Base-by-base conservation (phyloP, 1,140 invertebrate genomes). In the Planococcus citri region DNA sequence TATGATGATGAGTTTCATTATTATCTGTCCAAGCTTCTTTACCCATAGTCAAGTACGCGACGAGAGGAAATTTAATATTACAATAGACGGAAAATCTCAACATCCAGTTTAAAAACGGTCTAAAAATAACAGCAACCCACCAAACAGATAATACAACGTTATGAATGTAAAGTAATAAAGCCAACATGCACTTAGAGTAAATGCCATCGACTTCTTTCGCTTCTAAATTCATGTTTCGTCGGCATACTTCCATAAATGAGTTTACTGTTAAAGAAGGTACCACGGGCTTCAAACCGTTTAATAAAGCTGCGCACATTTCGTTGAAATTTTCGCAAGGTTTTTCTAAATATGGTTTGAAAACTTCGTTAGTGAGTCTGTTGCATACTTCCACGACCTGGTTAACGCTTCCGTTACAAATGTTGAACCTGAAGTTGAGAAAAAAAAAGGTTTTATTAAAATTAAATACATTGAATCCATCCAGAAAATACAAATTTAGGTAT, bases 351-450 rank as follows among this genome's bases (percentile, higher is more conserved):
- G 80, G 80, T 0, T 74, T 76, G 72, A 76, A 82, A 0, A 80
- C 78, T 24, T 79, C 73, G 0, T 78, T 76, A 0, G 75, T 72
- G 1, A 83, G 69, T 1, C 76, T 71, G 25, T 78, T 72, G 58
- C 79, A 81, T 0, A 80, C 77, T 73, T 78, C 73, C 4, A 73
- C 75, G 0, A 81, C 81, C 70, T 82, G 80, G 6, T 78, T 75
- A 0, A 78, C 58, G 21, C 76, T 78, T 10, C 77, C 77, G 3
- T 78, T 75, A 72, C 80, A 82, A 8, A 87, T 75, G 74, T 87
- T 87, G 75, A 83, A 86, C 68, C 82, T 83, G 76, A 1, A 72
- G 72, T n/a, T n/a, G n/a, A n/a, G n/a, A n/a, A n/a, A n/a, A n/a
- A n/a, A n/a, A n/a, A n/a, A n/a, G n/a, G n/a, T n/a, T n/a, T n/a